phyloP scores from a whole-genome alignment of 2,797 vertebrate genomes.

The Bovichtus variegatus region DNA sequence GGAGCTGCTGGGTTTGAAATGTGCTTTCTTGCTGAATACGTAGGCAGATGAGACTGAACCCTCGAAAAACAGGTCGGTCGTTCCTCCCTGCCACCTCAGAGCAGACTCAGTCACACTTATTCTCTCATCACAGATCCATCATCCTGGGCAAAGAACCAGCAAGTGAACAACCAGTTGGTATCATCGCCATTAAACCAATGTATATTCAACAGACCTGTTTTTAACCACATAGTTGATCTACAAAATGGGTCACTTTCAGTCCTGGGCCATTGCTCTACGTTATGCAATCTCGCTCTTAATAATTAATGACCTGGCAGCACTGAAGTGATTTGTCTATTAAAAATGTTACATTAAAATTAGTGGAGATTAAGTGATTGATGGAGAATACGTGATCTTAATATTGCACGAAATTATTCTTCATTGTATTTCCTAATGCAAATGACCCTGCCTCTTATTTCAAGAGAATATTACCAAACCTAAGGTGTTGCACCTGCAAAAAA shows the following conservation, averaged over 20 bases:
- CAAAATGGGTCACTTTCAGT: conserved; percentile 34
- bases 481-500: not conserved
- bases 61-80: conserved; percentile 51
- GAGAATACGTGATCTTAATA: conserved; percentile 1
- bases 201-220: conserved; percentile 14
- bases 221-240: conserved; percentile 1
- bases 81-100: conserved; percentile 28
- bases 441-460: not conserved
- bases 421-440: not conserved
- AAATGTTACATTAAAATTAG: conserved; percentile 15
- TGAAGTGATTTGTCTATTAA: conserved; percentile 33
- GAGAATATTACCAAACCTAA: not conserved
- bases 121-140: conserved; percentile 20
- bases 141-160: conserved; percentile 1
- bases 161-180: conserved; percentile 4
- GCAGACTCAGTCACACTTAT: conserved; percentile 35
- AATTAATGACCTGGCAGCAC: conserved; percentile 35
- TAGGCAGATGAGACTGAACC: conserved; percentile 46
- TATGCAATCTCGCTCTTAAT: conserved; percentile 32
- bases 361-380: conserved; percentile 5
- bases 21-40: conserved; percentile 44
- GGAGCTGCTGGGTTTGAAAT: conserved; percentile 58
- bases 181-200: not conserved
- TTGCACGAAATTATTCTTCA: not conserved
- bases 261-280: not conserved